Evolutionary conservation across 2,888 invertebrate genomes (phyloP).

Genomic region (Noctuana brunneofusca): DNA sequence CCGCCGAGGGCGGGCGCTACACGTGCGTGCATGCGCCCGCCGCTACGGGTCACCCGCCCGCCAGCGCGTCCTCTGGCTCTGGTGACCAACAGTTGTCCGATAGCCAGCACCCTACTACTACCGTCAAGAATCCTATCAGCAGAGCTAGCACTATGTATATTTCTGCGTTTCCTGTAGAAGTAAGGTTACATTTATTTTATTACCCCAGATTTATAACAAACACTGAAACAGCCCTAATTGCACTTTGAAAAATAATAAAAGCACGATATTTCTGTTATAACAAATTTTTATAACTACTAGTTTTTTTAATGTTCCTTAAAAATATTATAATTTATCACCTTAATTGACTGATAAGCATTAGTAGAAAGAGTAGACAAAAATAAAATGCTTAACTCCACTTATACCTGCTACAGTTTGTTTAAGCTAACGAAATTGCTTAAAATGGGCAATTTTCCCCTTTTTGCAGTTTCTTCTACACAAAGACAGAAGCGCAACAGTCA

Average conservation of each 20-base stretch:
- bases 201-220: too few species aligned
- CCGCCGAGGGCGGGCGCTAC: slow-evolving; percentile 79
- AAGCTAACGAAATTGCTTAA: slow-evolving; percentile 14
- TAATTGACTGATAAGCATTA: too few species aligned
- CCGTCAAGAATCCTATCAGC: slow-evolving; percentile 87
- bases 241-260: too few species aligned
- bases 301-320: too few species aligned
- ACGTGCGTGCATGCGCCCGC: slow-evolving; percentile 84
- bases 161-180: slow-evolving; percentile 85
- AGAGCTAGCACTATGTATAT: slow-evolving; percentile 89
- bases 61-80: slow-evolving; percentile 86
- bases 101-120: slow-evolving; percentile 89
- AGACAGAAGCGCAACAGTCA: slow-evolving; percentile 33
- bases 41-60: slow-evolving; percentile 87
- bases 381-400: too few species aligned
- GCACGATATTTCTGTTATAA: too few species aligned
- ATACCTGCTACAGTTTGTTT: neutral
- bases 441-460: slow-evolving; percentile 15
- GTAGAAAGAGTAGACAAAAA: too few species aligned
- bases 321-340: too few species aligned
- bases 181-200: neutral
- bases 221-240: too few species aligned
- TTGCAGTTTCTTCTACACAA: slow-evolving; percentile 24
- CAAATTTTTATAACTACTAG: too few species aligned
- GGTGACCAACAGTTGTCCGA: slow-evolving; percentile 91